Evolutionary conservation across 2,888 invertebrate genomes (phyloP).

Genomic region (Melieria picta): DNA sequence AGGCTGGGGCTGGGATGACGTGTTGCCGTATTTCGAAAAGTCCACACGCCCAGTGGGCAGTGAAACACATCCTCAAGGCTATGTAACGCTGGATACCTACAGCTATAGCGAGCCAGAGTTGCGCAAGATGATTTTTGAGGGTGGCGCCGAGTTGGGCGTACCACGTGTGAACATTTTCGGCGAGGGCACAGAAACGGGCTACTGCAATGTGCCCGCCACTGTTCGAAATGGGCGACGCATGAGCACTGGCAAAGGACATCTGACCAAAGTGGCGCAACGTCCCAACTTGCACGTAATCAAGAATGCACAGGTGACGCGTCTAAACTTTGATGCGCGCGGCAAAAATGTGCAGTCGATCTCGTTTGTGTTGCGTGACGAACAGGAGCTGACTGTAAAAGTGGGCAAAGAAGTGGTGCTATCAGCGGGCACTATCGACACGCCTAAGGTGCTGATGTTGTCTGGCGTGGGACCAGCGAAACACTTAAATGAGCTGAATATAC

Average conservation of each 20-base stretch:
- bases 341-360: conserved; percentile 67
- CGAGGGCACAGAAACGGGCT: conserved; percentile 67
- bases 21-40: conserved; percentile 83
- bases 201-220: conserved; percentile 67
- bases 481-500: conserved; percentile 48
- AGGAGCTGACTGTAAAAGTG: conserved; percentile 46
- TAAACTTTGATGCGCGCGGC: conserved; percentile 67
- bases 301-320: conserved; percentile 69
- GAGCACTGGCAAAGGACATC: conserved; percentile 79
- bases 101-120: conserved; percentile 48
- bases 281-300: conserved; percentile 72
- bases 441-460: conserved; percentile 61
- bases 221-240: conserved; percentile 74
- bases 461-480: conserved; percentile 58
- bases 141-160: conserved; percentile 67
- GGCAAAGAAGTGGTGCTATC: conserved; percentile 58
- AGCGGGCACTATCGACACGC: conserved; percentile 59
- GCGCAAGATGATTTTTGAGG: conserved; percentile 61
- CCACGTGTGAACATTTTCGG: conserved; percentile 60
- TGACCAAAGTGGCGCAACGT: conserved; percentile 68
- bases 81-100: conserved; percentile 65
- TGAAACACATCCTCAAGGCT: conserved; percentile 53
- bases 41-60: conserved; percentile 66
- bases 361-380: conserved; percentile 67
- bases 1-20: conserved; percentile 79